A percentile compares a stretch with the other conserved stretches of the same genome.
Evolutionary conservation across 2,113 vertebrate species (phyloP).

Genomic region (Shinisaurus crocodilurus): DNA sequence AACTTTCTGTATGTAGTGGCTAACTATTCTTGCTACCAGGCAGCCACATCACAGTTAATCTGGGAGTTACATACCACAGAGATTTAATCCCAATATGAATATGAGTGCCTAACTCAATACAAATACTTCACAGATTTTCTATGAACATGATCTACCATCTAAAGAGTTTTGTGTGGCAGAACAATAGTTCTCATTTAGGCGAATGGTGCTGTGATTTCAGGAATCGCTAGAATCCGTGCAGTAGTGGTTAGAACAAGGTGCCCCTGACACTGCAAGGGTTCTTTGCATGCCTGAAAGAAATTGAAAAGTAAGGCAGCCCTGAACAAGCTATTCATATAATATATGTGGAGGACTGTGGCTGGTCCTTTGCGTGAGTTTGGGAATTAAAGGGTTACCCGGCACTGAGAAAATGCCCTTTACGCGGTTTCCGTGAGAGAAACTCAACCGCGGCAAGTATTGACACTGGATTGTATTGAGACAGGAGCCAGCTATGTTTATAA

Average conservation of each 20-base stretch:
- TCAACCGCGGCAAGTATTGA: no score
- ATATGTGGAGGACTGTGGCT: no score
- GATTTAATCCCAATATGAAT: no score
- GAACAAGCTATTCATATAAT: no score
- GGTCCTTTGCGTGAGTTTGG: no score
- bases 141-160: background rate
- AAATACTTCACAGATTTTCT: background rate
- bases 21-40: background rate
- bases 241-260: background rate
- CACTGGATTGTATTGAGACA: no score
- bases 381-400: no score
- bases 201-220: background rate
- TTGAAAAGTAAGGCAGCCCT: background rate
- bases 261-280: background rate
- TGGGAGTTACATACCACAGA: background rate
- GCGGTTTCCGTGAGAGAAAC: no score
- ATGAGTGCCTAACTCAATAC: background rate
- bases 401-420: no score
- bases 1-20: background rate
- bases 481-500: slow-evolving; percentile 44
- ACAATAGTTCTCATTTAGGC: background rate
- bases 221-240: background rate
- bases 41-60: background rate
- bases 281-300: background rate
- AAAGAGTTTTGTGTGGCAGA: background rate